Base-by-base conservation (phyloP, 2,888 invertebrate species). In the Mesodorylaimus sp. region DNA sequence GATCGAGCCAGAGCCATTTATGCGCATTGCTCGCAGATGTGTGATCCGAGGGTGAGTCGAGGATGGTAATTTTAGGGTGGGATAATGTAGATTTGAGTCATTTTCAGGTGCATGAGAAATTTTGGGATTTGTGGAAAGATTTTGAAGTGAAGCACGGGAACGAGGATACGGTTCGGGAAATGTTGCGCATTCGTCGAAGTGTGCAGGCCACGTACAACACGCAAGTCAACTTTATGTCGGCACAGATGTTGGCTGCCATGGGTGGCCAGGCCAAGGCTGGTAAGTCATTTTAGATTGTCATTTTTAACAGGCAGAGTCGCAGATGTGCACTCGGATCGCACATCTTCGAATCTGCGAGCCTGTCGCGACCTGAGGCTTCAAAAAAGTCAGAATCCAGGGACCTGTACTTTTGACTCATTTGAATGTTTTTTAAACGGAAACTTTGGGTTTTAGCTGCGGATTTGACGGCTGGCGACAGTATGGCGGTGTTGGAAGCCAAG, bases 121-220 rank as follows among this genome's bases (percentile, higher is more conserved):
- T 97, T 69, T 97, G 97, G 95, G 84, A 87, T 65, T 84, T 85
- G 1, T 99, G 97, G 97, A 91, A 93, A 68, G 91, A 95, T 63
- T 99, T 99, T 73, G 97, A 99, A 73, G 86, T 95, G 21, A 78
- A 86, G 45, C 95, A 97, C 70, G 97, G 97, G 19, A 99, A 97
- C 71, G 95, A 97, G 69, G 97, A 99, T 65, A 99, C 97, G 0
- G 88, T 99, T 79, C 76, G 93, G 43, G 95, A 97, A 73, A 93
- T 97, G 93, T 73, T 99, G 59, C 76, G 95, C 61, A 91, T 97
- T 55, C 91, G 93, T 71, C 78, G 95, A 59, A 89, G 89, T 63
- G 86, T 97, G 0, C 91, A 93, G 71, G 95, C 95, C 2, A 85
- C 85, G 61, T 99, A 88, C 68, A 97, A 95, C 68, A 95, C 93